Evolutionary conservation across 2,888 invertebrate species (phyloP), one percentile per base, ranked within the genome.

Genomic region (Hirtodrosophila cameraria): DNA sequence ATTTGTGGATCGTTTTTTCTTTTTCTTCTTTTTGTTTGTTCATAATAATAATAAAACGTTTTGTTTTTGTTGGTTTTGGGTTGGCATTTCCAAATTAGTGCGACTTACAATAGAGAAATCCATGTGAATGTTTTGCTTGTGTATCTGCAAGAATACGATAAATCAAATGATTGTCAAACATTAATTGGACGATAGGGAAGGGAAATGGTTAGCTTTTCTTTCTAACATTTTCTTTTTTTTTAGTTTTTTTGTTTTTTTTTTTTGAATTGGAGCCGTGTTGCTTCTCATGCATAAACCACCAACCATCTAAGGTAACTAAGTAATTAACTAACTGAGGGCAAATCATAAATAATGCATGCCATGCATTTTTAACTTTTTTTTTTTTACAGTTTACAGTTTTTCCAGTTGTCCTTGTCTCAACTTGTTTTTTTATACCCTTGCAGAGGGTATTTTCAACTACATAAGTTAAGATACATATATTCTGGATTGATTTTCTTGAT

Each of bases 91-190:
- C 86, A 83, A 86, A 85, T 83, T 73, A 58, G 86, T 83, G 81
- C 84, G 71, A 86, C 86, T 86, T 86, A 86, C 86, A 86, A 86
- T 88, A 88, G 71, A 87, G 86, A 87, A 88, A 86, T 86, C 86
- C 86, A 68, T 85, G 87, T 74, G 86, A 86, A 78, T 86, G 86
- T 82, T 86, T 86, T 72, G 86, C 88, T 82, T 87, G 83, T 86
- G 88, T 88, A 86, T 86, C 88, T 86, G 88, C 75, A 88, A 86
- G 73, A 85, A 85, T 87, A 85, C 81, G 87, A 83, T 84, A 81
- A 86, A 81, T 86, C 75, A 86, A 81, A 86, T 67, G 79, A 78
- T 70, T 82, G 79, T 83, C 59, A 61, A 71, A 83, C 6, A 76
- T 87, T 83, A 83, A 86, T 87, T 75, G 86, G 75, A 66, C 53